phyloP scores from a whole-genome alignment of 2,113 vertebrate genomes.

The Chionomys nivalis region DNA sequence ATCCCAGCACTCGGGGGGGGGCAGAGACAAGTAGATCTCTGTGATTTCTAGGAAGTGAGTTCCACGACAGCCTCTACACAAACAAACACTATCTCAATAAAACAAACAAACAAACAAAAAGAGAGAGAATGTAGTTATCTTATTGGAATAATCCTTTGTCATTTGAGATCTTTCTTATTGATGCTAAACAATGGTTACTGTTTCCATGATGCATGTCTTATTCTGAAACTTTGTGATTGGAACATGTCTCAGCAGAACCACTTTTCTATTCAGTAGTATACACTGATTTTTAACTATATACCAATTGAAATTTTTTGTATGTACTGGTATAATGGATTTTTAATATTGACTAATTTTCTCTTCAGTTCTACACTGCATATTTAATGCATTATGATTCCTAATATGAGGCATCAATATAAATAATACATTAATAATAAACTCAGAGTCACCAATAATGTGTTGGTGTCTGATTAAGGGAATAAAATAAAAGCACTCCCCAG shows the following conservation, averaged over 20 bases:
- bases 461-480: background rate
- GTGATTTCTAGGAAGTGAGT: too few species aligned
- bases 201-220: background rate
- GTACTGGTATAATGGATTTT: background rate
- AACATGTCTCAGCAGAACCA: background rate
- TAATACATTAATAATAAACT: background rate
- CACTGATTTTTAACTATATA: background rate
- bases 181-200: background rate
- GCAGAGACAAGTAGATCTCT: too few species aligned
- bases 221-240: background rate
- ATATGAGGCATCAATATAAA: background rate
- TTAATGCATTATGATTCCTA: background rate
- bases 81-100: too few species aligned
- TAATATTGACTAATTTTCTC: background rate
- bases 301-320: background rate
- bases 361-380: background rate
- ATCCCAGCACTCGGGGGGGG: too few species aligned
- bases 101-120: too few species aligned
- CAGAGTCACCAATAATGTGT: background rate
- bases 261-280: background rate
- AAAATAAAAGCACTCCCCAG: background rate
- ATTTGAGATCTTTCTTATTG: background rate
- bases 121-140: too few species aligned
- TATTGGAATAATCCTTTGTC: background rate
- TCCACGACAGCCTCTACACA: too few species aligned